Evolutionary conservation across 2,797 vertebrate genomes (phyloP).

Genomic region (Mergus octosetaceus): DNA sequence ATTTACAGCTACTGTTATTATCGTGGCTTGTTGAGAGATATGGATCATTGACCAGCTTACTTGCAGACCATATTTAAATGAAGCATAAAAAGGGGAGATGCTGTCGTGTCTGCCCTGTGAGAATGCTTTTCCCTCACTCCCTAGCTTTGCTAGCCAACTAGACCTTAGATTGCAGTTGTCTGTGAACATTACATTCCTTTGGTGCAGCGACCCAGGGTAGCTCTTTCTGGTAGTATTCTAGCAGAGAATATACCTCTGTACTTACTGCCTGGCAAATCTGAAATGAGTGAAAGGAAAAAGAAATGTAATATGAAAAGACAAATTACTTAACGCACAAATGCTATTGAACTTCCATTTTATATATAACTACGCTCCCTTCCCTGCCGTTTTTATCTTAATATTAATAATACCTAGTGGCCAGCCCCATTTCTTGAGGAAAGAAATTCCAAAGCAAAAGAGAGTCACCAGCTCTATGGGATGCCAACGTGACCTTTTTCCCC

Average conservation of each 20-base stretch:
- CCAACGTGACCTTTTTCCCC: neutral
- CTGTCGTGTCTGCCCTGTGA: neutral
- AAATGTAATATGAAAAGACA: neutral
- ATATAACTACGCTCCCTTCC: neutral
- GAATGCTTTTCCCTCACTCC: neutral
- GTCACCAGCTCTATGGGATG: neutral
- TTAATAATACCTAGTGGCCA: neutral
- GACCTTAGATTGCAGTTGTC: neutral
- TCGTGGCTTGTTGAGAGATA: neutral
- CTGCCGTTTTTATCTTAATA: neutral
- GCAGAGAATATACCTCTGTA: neutral
- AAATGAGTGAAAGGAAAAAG: neutral
- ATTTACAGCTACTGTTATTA: neutral
- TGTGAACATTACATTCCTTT: neutral
- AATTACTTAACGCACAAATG: neutral
- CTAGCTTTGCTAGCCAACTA: neutral
- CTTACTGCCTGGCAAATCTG: neutral
- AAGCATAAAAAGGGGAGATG: neutral
- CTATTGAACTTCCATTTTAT: neutral
- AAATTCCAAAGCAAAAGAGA: neutral
- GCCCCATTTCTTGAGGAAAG: neutral
- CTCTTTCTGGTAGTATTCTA: neutral
- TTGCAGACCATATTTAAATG: neutral
- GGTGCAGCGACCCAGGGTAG: neutral
- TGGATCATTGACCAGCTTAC: neutral